Evolutionary conservation across 1,140 invertebrate species (phyloP).

Genomic region (Macrosteles quadrilineatus): DNA sequence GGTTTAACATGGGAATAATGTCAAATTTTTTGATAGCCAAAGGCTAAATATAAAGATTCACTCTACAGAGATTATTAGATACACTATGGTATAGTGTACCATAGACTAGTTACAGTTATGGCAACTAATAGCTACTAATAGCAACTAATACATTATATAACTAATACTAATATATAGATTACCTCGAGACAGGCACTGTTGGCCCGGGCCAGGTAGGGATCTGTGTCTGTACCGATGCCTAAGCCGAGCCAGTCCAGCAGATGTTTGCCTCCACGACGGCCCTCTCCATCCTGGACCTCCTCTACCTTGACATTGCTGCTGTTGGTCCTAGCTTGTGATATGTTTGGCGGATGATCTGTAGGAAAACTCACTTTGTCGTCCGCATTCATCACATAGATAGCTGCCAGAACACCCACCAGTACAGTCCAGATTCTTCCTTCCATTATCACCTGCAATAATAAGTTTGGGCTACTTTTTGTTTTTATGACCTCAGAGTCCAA

Average conservation of each 20-base stretch:
- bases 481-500: too few species aligned
- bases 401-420: neutral
- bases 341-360: neutral
- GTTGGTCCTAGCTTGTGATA: neutral
- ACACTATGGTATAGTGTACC: too few species aligned
- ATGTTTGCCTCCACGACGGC: constrained; percentile 58
- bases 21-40: too few species aligned
- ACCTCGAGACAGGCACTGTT: constrained; percentile 66
- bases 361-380: constrained; percentile 15
- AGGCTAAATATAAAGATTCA: too few species aligned
- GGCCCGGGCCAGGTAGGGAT: constrained; percentile 71
- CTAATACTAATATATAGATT: too few species aligned
- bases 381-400: neutral
- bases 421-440: constrained; percentile 24
- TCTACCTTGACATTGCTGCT: neutral
- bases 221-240: constrained; percentile 66
- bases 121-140: too few species aligned
- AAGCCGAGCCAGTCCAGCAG: constrained; percentile 73
- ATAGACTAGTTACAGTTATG: too few species aligned
- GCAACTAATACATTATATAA: too few species aligned
- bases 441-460: constrained; percentile 19
- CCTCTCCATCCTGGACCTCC: neutral
- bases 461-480: too few species aligned
- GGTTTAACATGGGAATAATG: too few species aligned
- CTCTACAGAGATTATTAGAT: too few species aligned